A percentile compares a stretch with the other conserved stretches of the same genome.
Evolutionary conservation across 2,113 vertebrate species (phyloP).

Genomic region (Glareola pratincola): DNA sequence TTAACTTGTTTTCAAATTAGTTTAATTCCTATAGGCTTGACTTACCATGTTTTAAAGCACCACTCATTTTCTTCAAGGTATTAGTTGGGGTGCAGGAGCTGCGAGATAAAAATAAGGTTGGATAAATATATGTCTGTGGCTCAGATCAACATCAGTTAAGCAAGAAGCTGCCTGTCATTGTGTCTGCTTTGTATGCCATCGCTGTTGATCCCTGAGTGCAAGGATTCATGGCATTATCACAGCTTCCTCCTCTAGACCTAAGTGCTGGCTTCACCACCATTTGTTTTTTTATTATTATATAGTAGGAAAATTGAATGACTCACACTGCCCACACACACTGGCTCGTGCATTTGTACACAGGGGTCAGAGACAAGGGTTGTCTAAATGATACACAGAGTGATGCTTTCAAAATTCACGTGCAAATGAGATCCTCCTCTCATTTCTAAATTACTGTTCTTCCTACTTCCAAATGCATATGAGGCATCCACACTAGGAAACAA

Average conservation of each 20-base stretch:
- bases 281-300: conserved; percentile 55
- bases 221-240: conserved; percentile 59
- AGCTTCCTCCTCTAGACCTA: conserved; percentile 52
- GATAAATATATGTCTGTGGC: background rate
- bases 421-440: background rate
- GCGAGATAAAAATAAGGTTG: background rate
- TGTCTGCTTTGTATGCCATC: conserved; percentile 51
- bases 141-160: conserved; percentile 1
- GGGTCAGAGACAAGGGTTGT: conserved; percentile 42
- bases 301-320: conserved; percentile 37
- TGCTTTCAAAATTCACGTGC: background rate
- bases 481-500: background rate
- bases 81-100: background rate
- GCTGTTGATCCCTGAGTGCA: conserved; percentile 22
- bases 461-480: background rate
- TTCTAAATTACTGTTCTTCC: conserved; percentile 20
- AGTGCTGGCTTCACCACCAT: conserved; percentile 27
- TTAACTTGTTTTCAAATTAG: conserved; percentile 2
- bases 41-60: background rate
- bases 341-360: conserved; percentile 23
- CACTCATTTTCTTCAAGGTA: background rate
- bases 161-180: conserved; percentile 46
- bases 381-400: conserved; percentile 5
- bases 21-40: background rate
- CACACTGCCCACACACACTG: conserved; percentile 19